A percentile compares a stretch with the other conserved stretches of the same genome.
Evolutionary conservation across 2,113 vertebrate genomes (phyloP).

Genomic region (Trematomus loennbergii): DNA sequence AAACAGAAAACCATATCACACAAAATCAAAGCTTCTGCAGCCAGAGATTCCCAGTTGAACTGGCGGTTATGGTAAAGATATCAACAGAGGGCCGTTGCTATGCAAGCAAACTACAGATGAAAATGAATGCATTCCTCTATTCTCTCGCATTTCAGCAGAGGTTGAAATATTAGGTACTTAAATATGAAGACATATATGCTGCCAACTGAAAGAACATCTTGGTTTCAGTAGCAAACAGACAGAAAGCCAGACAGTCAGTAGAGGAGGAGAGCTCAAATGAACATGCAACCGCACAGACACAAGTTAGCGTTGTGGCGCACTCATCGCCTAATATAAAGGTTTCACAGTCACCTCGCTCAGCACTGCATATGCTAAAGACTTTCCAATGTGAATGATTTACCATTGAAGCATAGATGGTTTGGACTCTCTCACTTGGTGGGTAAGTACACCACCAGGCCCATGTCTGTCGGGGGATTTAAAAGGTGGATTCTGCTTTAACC

Average conservation of each 20-base stretch:
- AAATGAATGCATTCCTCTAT: conserved; percentile 43
- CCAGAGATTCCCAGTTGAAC: conserved; percentile 9
- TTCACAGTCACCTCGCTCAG: conserved; percentile 28
- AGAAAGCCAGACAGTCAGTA: conserved; percentile 22
- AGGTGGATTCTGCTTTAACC: conserved; percentile 3
- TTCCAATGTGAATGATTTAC: conserved; percentile 44
- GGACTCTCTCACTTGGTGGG: conserved; percentile 33
- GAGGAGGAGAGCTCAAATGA: conserved; percentile 24
- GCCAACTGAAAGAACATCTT: conserved; percentile 45
- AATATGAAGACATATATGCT: conserved; percentile 18
- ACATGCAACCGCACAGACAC: conserved; percentile 32
- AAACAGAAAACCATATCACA: conserved; percentile 7
- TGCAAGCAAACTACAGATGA: conserved; percentile 7
- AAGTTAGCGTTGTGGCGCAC: conserved; percentile 14
- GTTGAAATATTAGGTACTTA: conserved; percentile 39
- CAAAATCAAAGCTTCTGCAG: conserved; percentile 12
- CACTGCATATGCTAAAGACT: conserved; percentile 10
- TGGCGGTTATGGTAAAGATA: conserved; percentile 46
- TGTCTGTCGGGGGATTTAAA: conserved; percentile 8
- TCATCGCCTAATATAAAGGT: conserved; percentile 32
- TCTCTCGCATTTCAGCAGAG: conserved; percentile 41
- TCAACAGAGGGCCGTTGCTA: conserved; percentile 24
- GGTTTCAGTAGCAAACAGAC: conserved; percentile 34
- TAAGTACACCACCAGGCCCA: conserved; percentile 39
- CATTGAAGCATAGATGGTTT: conserved; percentile 26